Evolutionary conservation across 2,113 vertebrate species (phyloP).

Genomic region (Nansenia antarctica): DNA sequence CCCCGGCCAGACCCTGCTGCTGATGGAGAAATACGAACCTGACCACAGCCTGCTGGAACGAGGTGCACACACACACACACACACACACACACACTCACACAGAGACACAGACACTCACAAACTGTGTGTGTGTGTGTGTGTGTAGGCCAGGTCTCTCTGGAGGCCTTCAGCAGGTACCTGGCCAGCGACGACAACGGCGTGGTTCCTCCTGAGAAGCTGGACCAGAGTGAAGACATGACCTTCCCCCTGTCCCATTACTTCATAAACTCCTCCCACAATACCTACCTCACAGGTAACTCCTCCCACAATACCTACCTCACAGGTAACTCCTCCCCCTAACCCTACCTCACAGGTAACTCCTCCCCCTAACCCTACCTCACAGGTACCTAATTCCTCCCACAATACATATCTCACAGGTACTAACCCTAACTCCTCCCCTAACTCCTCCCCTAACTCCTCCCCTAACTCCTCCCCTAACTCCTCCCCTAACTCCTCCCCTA

Average conservation of each 20-base stretch:
- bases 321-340: slow-evolving; percentile 71
- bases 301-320: slow-evolving; percentile 55
- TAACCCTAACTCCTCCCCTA: too few species aligned
- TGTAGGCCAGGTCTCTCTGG: slow-evolving; percentile 88
- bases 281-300: slow-evolving; percentile 94
- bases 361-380: too few species aligned
- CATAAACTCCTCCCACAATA: slow-evolving; percentile 98
- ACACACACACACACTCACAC: neutral
- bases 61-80: slow-evolving; percentile 71
- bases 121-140: slow-evolving; percentile 11
- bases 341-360: too few species aligned
- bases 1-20: slow-evolving; percentile 85
- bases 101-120: too few species aligned
- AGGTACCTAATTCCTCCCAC: too few species aligned
- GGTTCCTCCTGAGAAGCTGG: slow-evolving; percentile 95
- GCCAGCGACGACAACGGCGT: slow-evolving; percentile 96
- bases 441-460: too few species aligned
- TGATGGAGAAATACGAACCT: slow-evolving; percentile 93
- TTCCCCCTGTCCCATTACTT: slow-evolving; percentile 96
- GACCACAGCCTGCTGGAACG: slow-evolving; percentile 80
- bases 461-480: too few species aligned
- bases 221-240: slow-evolving; percentile 98
- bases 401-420: too few species aligned
- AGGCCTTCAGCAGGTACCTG: slow-evolving; percentile 91
- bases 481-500: too few species aligned